Base-by-base conservation (phyloP, 2,888 invertebrate species). In the Teleogryllus oceanicus region DNA sequence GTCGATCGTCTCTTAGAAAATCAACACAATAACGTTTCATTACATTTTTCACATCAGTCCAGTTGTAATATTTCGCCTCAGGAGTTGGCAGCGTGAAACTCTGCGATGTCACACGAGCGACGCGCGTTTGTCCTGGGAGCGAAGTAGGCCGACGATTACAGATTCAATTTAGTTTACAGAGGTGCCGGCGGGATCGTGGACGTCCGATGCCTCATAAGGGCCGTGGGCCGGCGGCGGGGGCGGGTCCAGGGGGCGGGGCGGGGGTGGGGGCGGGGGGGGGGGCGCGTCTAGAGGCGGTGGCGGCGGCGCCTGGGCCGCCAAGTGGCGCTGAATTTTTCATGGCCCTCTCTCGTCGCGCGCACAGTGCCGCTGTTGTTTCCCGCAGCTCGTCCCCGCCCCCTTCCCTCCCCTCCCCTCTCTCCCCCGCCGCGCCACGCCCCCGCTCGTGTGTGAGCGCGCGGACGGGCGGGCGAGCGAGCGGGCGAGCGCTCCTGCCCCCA, bases 261-360 rank as follows among this genome's bases (percentile, higher is more conserved):
- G 62, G 62, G 62, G 62, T 62, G 62, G 8, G 13, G 10, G 62
- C 62, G 12, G 13, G 16, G 13, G 62, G 1, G 16, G 13, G 62
- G 62, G 4, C 13, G 62, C 62, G 62, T 62, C 62, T 62, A n/a
- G n/a, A 13, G 62, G 62, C n/a, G 62, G 62, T 62, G 62, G 62
- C 62, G 13, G 13, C 62, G 5, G 62, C 62, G 62, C 37, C 37
- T 37, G 37, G 37, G 62, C n/a, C 62, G 13, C 62, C 62, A 62
- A 62, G 62, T 62, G 62, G 16, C 62, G 62, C 62, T 62, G 62
- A 62, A 62, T 62, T 62, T 62, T 62, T 62, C 62, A 62, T 62
- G 62, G 62, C 62, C 4, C n/a, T 62, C 62, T 62, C 62, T 62
- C 62, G 13, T 62, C 62, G 62, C 62, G 13, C 16, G 62, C 62